phyloP scores from a whole-genome alignment of 2,113 vertebrate species.

The Podarcis raffonei region DNA sequence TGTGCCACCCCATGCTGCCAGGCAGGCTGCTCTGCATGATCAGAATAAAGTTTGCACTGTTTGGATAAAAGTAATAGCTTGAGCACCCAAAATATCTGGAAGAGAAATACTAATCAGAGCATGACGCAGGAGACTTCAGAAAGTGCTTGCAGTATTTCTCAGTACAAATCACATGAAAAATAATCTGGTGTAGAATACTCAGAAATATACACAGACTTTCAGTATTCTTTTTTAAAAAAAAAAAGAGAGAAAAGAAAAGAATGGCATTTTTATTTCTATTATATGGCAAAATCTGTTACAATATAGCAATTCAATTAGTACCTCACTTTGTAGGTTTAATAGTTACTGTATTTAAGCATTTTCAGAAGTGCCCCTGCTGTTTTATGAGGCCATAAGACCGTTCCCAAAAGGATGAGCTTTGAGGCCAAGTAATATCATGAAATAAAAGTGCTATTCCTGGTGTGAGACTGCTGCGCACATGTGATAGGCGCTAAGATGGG shows the following conservation, averaged over 20 bases:
- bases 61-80: neutral
- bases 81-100: neutral
- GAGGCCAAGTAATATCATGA: constrained; percentile 61
- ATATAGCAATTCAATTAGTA: constrained; percentile 68
- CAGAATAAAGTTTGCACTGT: neutral
- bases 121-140: neutral
- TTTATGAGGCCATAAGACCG: constrained; percentile 69
- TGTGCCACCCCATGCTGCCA: too few species aligned
- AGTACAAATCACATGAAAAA: neutral
- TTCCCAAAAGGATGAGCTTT: constrained; percentile 65
- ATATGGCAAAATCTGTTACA: constrained; percentile 63
- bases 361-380: constrained; percentile 58
- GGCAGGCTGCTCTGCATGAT: too few species aligned
- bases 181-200: neutral
- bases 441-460: constrained; percentile 49
- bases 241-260: neutral
- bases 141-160: neutral
- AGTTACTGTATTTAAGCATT: constrained; percentile 70
- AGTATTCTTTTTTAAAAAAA: neutral
- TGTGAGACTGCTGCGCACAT: constrained; percentile 27
- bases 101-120: neutral
- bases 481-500: neutral
- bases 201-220: neutral
- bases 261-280: constrained; percentile 57
- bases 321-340: constrained; percentile 62